These are phyloP conservation scores for Laticauda laticaudata DNA, from an alignment of 2,113 vertebrate genomes.

Conservation along the genomic window DNA sequence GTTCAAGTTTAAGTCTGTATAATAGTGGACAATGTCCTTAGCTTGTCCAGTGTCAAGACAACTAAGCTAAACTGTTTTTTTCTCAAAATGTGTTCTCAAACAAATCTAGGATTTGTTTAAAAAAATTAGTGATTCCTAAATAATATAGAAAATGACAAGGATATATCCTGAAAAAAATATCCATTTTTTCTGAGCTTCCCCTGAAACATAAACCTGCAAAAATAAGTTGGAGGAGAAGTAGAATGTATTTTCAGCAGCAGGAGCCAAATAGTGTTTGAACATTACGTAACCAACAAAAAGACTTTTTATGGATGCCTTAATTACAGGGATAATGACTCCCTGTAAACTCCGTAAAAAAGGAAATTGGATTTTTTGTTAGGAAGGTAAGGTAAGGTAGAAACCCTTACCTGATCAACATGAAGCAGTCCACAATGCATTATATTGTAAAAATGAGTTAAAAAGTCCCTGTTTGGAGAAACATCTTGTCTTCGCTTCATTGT, in stretches of 20 bases:
- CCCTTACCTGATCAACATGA: slow-evolving; percentile 92
- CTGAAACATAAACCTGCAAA: background rate
- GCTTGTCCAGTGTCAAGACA: background rate
- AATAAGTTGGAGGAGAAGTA: background rate
- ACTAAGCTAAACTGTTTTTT: background rate
- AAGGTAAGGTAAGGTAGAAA: background rate
- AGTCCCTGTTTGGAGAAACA: slow-evolving; percentile 95
- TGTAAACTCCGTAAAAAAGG: background rate
- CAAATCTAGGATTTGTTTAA: background rate
- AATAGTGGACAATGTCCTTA: background rate
- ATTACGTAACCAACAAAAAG: background rate
- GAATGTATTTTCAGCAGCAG: background rate
- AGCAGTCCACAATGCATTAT: slow-evolving; percentile 98
- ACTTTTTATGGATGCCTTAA: background rate
- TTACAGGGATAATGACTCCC: background rate
- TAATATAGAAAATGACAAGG: background rate
- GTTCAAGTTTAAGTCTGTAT: background rate
- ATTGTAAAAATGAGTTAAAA: slow-evolving; percentile 98
- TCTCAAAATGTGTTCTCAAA: background rate
- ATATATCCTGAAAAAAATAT: background rate
- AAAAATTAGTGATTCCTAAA: background rate
- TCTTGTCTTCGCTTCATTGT: slow-evolving; percentile 99
- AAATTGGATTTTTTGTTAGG: background rate
- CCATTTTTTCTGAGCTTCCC: background rate
- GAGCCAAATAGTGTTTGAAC: background rate